Evolutionary conservation across 2,113 vertebrate species (phyloP), one percentile per base, ranked within the genome.

Genomic region (Hystrix brachyura): DNA sequence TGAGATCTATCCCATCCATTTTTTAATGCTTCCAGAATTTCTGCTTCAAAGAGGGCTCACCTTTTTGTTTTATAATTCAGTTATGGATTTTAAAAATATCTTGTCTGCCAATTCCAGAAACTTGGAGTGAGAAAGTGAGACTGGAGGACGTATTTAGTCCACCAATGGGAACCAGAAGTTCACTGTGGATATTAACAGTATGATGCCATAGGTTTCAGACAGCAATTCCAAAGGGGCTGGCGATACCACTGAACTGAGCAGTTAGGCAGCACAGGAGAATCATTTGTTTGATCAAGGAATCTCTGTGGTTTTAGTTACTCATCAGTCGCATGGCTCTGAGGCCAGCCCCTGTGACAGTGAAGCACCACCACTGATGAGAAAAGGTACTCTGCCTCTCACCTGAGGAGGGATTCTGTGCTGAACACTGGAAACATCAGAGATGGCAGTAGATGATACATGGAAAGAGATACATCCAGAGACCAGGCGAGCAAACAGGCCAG

Each of bases 41-140:
- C 83, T 93, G 72, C 27, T 38, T 62, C 46, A 64, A 53, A 46
- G 34, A 85, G 19, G 15, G 25, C 2, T 89, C 48, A 23, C 15
- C 13, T 65, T 80, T 27, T 94, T 88, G 71, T 62, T 87, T 96
- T 92, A 89, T 55, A 78, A 27, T 74, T 97, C n/a, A 80, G 25
- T 74, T 67, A n/a, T 79, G 67, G 12, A 43, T 64, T 46, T 90
- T 12, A 23, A 92, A 85, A 90, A 59, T 86, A 48, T 29, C 21
- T 65, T 51, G 10, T 87, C 19, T 69, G 32, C 55, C 7, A 79
- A 34, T 94, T 91, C 34, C 21, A 48, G 91, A 94, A 72, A 72
- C 74, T 78, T 85, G 38, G 38, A 4, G 32, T 92, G 17, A 76
- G 46, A 88, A 79, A n/a, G 25, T 29, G 57, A 86, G 43, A 4